Base-by-base conservation (phyloP, 2,113 vertebrate genomes). In the Mastomys coucha region DNA sequence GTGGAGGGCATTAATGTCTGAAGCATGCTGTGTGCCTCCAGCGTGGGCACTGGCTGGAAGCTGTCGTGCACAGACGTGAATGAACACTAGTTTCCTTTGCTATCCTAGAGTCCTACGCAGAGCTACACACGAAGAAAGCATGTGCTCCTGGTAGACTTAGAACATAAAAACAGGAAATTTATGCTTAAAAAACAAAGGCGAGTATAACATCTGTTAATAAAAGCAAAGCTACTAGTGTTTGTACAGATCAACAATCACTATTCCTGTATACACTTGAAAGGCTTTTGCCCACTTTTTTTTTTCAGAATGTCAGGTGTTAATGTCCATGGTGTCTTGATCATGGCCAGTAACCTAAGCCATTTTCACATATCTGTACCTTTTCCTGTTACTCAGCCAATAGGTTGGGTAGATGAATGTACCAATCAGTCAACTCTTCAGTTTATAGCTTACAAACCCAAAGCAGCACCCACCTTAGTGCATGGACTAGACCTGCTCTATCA, bases 361-460 rank as follows among this genome's bases (percentile, higher is more conserved):
- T 94, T 89, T 86, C 31, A 91, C 33, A 90, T 77, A n/a, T 72
- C 42, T 69, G 1, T 53, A 63, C 72, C 36, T 84, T 93, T 93
- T 60, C 11, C 16, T 9, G 24, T 93, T 88, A 67, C 0, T 80
- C 53, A 92, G 60, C 78, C 92, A 86, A 91, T 76, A 9, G 39
- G 65, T 73, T 86, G 88, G 22, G 16, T 85, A n/a, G 78, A 93
- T 84, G 42, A 96, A 88, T 73, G 22, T 70, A 69, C 70, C 7
- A 91, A 51, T 92, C 1, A 81, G 87, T 80, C 3, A 51, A 60
- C 17, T 28, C 58, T 88, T 88, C 51, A 88, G 45, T 91, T 81
- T n/a, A 20, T 78, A 92, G 28, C 70, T 92, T 78, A 95, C 81
- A 94, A 96, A 58, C 14, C 11, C 56, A 81, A 93, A 72, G 33